Evolutionary conservation across 1,140 invertebrate genomes (phyloP).

Genomic region (Lordiphosa collinella): DNA sequence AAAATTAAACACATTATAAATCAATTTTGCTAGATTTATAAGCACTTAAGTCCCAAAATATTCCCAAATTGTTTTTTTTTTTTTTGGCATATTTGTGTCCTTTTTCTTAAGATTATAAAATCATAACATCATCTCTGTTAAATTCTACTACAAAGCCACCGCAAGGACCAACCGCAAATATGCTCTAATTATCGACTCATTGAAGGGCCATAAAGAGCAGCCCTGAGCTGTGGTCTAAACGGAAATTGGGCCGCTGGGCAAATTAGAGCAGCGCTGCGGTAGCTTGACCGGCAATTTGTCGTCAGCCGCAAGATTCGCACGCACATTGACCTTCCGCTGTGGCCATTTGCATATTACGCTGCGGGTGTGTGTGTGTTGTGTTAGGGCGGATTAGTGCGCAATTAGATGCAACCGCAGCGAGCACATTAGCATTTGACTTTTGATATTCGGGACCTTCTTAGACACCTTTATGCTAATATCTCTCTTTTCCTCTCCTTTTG

Average conservation of each 20-base stretch:
- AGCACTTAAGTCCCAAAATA: no score
- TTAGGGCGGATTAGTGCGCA: conserved; percentile 51
- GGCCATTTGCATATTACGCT: conserved; percentile 71
- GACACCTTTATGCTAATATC: conserved; percentile 32
- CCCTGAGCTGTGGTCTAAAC: conserved; percentile 1
- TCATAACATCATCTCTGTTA: not conserved
- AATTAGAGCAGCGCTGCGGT: conserved; percentile 61
- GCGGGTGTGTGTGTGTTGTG: conserved; percentile 53
- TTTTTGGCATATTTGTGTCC: no score
- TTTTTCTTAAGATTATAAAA: no score
- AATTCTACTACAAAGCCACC: not conserved
- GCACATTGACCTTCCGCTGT: conserved; percentile 68
- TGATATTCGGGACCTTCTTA: conserved; percentile 6
- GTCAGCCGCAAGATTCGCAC: conserved; percentile 63
- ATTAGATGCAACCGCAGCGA: conserved; percentile 54
- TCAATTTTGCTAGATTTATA: no score
- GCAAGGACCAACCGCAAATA: conserved; percentile 51
- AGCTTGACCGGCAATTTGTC: conserved; percentile 47
- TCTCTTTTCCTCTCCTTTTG: not conserved
- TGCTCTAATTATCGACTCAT: conserved; percentile 62
- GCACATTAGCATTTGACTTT: conserved; percentile 59
- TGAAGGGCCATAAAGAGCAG: conserved; percentile 42
- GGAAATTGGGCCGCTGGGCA: conserved; percentile 22
- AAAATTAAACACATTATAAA: no score
- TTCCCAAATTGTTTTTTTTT: no score